Conservation (phyloP, 2,888 invertebrate species). For the Phymatocera aterrima region DNA sequence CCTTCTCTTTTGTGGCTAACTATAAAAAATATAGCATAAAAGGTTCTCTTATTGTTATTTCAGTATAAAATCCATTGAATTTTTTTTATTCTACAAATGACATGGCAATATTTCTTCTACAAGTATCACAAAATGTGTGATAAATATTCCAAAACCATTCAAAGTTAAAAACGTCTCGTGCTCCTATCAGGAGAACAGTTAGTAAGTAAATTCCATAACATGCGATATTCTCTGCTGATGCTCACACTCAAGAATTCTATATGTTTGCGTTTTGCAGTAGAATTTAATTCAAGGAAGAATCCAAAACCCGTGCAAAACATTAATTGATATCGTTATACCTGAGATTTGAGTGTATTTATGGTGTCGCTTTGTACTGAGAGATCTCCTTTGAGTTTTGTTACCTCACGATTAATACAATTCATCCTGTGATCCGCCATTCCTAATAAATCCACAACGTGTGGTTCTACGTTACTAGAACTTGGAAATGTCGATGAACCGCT, state of each 20-base stretch:
- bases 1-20: slow-evolving; percentile 77
- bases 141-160: neutral
- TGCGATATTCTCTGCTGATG: neutral
- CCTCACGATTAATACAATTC: slow-evolving; percentile 68
- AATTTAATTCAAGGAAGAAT: slow-evolving; percentile 43
- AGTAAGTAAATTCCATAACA: neutral
- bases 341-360: slow-evolving; percentile 64
- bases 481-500: slow-evolving; percentile 57
- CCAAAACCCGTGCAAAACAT: slow-evolving; percentile 45
- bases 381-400: slow-evolving; percentile 69
- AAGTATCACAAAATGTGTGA: neutral
- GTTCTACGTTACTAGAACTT: slow-evolving; percentile 63
- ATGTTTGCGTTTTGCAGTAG: neutral
- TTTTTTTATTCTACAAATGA: neutral
- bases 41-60: neutral
- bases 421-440: slow-evolving; percentile 71
- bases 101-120: neutral
- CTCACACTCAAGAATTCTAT: neutral
- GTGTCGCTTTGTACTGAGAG: slow-evolving; percentile 66
- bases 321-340: slow-evolving; percentile 63
- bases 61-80: neutral
- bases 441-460: slow-evolving; percentile 65
- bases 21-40: slow-evolving; percentile 52
- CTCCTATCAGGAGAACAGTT: neutral
- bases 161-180: neutral